phyloP scores from a whole-genome alignment of 2,113 vertebrate species.

The Camelus dromedarius region DNA sequence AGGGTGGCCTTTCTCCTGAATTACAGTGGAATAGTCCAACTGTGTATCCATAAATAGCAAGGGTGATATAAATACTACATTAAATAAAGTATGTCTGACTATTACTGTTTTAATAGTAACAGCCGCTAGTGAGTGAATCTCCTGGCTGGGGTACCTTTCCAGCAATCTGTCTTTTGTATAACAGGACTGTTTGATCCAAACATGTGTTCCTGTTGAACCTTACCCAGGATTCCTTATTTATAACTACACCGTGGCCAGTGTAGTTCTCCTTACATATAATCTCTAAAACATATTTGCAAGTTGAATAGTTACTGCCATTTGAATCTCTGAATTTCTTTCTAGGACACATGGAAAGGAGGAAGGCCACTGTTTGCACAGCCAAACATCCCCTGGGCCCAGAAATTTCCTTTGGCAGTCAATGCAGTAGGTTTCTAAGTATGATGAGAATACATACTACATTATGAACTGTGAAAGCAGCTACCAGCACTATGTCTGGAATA shows the following conservation, averaged over 20 bases:
- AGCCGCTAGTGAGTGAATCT: background rate
- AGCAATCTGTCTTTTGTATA: conserved; percentile 36
- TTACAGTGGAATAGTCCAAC: background rate
- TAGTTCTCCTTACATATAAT: conserved; percentile 66
- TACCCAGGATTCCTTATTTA: conserved; percentile 55
- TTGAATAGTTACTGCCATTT: conserved; percentile 34
- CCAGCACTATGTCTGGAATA: background rate
- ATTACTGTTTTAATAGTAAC: conserved; percentile 12
- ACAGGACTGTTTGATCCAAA: conserved; percentile 55
- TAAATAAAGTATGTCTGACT: background rate
- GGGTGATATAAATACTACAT: background rate
- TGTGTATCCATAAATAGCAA: background rate
- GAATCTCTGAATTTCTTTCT: conserved; percentile 74
- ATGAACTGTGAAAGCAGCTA: background rate
- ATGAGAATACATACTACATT: background rate
- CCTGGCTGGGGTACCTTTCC: conserved; percentile 7
- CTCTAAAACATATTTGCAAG: conserved; percentile 72
- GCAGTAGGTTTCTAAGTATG: background rate
- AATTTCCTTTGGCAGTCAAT: conserved; percentile 59
- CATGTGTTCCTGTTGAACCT: conserved; percentile 23
- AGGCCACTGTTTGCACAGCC: conserved; percentile 30
- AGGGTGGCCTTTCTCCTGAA: background rate
- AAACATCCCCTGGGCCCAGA: conserved; percentile 59
- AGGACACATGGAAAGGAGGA: conserved; percentile 61
- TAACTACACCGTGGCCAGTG: background rate